These are phyloP conservation scores for Ispidina picta DNA, from an alignment of 2,797 vertebrate species.

Conservation along the genomic window DNA sequence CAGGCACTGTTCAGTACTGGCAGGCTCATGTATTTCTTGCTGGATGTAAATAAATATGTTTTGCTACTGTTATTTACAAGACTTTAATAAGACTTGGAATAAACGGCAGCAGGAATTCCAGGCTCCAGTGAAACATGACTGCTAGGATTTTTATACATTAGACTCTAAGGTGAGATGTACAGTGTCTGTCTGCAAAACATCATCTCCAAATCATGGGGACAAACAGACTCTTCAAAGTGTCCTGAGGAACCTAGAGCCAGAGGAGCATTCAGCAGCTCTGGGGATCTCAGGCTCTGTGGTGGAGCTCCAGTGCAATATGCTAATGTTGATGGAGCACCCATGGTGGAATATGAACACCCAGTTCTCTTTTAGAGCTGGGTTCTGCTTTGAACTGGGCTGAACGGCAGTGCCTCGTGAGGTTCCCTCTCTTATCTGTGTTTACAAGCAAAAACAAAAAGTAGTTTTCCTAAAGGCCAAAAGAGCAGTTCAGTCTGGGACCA, in stretches of 20 bases:
- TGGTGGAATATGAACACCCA: accelerated
- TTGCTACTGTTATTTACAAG: neutral
- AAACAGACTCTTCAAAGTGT: neutral
- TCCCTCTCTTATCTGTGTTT: constrained; percentile 38
- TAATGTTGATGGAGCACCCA: neutral
- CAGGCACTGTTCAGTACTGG: neutral
- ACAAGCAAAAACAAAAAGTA: neutral
- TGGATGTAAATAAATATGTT: neutral
- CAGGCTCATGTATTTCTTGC: constrained; percentile 1
- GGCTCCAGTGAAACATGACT: neutral
- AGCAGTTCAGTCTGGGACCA: constrained; percentile 44
- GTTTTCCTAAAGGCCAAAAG: constrained; percentile 20
- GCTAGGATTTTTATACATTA: neutral
- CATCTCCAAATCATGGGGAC: neutral
- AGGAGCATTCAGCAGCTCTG: neutral
- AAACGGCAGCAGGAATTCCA: neutral
- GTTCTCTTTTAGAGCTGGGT: neutral
- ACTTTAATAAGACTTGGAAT: neutral
- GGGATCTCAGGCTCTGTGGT: neutral
- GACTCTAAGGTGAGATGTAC: neutral
- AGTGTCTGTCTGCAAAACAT: neutral
- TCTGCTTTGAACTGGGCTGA: neutral
- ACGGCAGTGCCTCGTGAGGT: neutral
- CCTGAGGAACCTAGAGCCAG: neutral
- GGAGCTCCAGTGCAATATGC: neutral